Evolutionary conservation across 2,888 invertebrate genomes (phyloP), one percentile per base, ranked within the genome.

Genomic region (Xanthia icteritia): DNA sequence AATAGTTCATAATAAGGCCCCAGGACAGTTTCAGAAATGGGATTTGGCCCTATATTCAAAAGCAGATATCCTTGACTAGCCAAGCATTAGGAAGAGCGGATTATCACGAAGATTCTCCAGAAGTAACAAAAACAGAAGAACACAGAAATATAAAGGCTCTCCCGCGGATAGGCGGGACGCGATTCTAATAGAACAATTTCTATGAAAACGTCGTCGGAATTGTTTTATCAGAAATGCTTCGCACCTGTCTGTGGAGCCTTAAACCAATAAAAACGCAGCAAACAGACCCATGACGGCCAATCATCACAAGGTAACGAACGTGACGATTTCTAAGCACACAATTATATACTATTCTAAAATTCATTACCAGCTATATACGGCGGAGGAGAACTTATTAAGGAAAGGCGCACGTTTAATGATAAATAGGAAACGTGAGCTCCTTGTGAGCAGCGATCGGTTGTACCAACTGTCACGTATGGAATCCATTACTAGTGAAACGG

Each of bases 351-450:
- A 27, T 69, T 73, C 39, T 69, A 72, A 81, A 84, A 80, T 63
- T 74, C 27, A 84, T 68, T 69, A 74, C 75, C 54, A 39, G 36
- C 76, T 76, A 42, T 71, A 77, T 81, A 79, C 60, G 77, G 70
- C n/a, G 23, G 78, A 75, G 79, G 82, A 81, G 79, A 86, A 73
- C 76, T 73, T 81, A 79, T 77, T 76, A 83, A 65, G 77, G 83
- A 71, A 79, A 78, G 76, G 72, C 60, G n/a, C 77, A 84, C 80
- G 79, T 82, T 71, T 86, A 78, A 80, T 86, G 82, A 82, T 86
- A 74, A 76, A 76, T 76, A 82, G 17, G 73, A 78, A 86, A 86
- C 85, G 86, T 86, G 86, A 85, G 78, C 79, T 58, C 84, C 72
- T 81, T 83, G 83, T 66, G 77, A 72, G 61, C 60, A 42, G n/a